Evolutionary conservation across 1,140 invertebrate genomes (phyloP), one percentile per base, ranked within the genome.

Genomic region (Cydia fagiglandana): DNA sequence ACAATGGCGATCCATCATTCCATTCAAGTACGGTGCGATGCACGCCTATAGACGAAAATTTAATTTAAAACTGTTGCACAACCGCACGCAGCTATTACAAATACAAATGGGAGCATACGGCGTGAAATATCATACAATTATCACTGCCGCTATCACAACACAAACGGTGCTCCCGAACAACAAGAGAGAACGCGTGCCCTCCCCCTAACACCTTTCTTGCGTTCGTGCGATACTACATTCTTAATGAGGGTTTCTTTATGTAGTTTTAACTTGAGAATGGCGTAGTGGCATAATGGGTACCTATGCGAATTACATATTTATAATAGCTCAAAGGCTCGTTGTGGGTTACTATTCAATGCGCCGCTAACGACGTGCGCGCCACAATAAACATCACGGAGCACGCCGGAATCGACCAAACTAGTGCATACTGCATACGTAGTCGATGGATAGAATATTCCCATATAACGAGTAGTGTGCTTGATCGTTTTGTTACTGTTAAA

Each of bases 21-120:
- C 61, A 79, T 78, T 77, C 75, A 76, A 79, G 73, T 73, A 75
- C 47, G 73, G 76, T 56, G 73, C 75, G 75, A 73, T 78, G 75
- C 76, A 53, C 74, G 76, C 75, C 78, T 66, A 79, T 77, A 75
- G 75, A 79, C 73, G 73, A 81, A 82, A 80, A 79, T 81, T 79
- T 76, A 81, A 83, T 79, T 81, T 79, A 76, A 64, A 75, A 76
- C 28, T 77, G 73, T 80, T 80, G 76, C 77, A 79, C 79, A 83
- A 83, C 77, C 77, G 73, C 76, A 79, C 76, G 64, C 15, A 41
- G 34, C 53, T 24, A 66, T 66, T 56, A 77, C 70, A 78, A 50
- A 74, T 45, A 78, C 30, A 76, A 76, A 77, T 77, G 73, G 74
- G 79, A 78, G 74, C 79, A 75, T 73, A 76, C 12, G 74, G 61